Conservation (phyloP, 1,140 invertebrate species). For the Dreissena polymorpha region DNA sequence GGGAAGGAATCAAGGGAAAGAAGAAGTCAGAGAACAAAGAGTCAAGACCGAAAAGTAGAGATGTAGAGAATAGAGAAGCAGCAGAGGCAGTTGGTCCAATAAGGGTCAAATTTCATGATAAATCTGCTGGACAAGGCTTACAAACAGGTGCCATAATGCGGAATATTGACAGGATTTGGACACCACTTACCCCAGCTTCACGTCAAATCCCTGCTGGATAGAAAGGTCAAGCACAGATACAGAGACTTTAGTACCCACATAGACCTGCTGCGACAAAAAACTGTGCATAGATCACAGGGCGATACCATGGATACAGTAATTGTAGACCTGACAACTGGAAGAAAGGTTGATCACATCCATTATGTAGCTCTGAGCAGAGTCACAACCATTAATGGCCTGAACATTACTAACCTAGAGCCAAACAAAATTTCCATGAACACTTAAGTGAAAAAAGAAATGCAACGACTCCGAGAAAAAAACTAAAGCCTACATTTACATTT, state of each 20-base stretch:
- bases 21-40: too few relatives aligned
- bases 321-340: slow-evolving; percentile 16
- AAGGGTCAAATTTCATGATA: slow-evolving; percentile 34
- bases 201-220: slow-evolving; percentile 19
- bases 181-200: slow-evolving; percentile 28
- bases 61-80: too few relatives aligned
- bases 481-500: neutral
- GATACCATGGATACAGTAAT: slow-evolving; percentile 33
- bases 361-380: slow-evolving; percentile 44
- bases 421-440: slow-evolving; percentile 38
- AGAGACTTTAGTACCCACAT: slow-evolving; percentile 37
- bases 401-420: slow-evolving; percentile 25
- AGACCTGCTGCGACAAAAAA: slow-evolving; percentile 33
- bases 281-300: slow-evolving; percentile 41
- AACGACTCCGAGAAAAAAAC: slow-evolving; percentile 6
- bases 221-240: slow-evolving; percentile 31
- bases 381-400: slow-evolving; percentile 1
- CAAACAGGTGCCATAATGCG: slow-evolving; percentile 13
- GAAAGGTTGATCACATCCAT: slow-evolving; percentile 36
- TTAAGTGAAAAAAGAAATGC: slow-evolving; percentile 32
- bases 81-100: neutral
- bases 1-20: too few relatives aligned
- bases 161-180: slow-evolving; percentile 25
- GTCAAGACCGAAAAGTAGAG: too few relatives aligned
- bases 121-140: slow-evolving; percentile 8